Evolutionary conservation across 2,797 vertebrate genomes (phyloP), one percentile per base, ranked within the genome.

Genomic region (Eutrigla gurnardus): DNA sequence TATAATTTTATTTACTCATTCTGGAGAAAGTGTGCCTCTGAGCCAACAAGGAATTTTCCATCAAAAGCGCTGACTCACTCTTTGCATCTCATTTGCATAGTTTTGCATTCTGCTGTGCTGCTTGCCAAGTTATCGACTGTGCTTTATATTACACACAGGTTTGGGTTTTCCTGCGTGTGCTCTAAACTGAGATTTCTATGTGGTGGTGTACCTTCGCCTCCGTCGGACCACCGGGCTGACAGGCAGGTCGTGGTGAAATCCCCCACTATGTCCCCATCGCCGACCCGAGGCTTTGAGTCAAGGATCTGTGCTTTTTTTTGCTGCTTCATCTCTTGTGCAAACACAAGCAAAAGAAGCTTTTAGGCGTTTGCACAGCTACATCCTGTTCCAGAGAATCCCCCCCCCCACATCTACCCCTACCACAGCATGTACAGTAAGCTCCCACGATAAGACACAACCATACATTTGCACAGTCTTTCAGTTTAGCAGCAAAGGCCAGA

Each of bases 11-110:
- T 65, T 53, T 60, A 25, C 42, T 46, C 58, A 17, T 9, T 53
- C 40, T 54, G 15, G 25, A 54, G 36, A 57, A 75, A 72, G 70
- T 1, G 39, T 71, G 32, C 60, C 60, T 62, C 42, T 70, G 47
- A 78, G 81, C 86, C 78, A 81, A 76, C 53, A 39, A 73, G 8
- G 75, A 84, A 62, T 74, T 86, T 88, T 88, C 89, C 87, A 85
- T 81, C 39, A 7, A 37, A 25, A 52, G 42, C 17, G 7, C 45
- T 59, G 75, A 77, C 71, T 83, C n/a, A 57, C 37, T 72, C 39
- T 93, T 93, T 93, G 91, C 90, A 91, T 92, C 50, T 84, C 4
- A 86, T 93, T 93, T 93, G 89, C 90, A 91, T 92, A 77, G 70
- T 40, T 92, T 93, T 93, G 91, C 90, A 93, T 92, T 60, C 18